Evolutionary conservation across 1,140 invertebrate genomes (phyloP), one percentile per base, ranked within the genome.

Genomic region (Apis laboriosa): DNA sequence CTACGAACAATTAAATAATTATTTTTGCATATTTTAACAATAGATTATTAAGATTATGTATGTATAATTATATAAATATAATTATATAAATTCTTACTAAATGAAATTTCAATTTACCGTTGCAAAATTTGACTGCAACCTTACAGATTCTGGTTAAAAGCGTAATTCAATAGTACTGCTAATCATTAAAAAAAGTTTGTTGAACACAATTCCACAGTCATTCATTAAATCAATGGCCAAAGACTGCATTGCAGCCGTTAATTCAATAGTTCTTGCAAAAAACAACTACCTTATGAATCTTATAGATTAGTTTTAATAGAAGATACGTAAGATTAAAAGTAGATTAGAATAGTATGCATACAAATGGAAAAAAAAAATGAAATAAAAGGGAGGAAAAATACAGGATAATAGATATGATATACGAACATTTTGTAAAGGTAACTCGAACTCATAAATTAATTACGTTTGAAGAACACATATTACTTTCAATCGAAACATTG

Each of bases 191-290:
- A 78, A 85, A 74, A 85, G 79, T 85, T 79, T 67, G 75, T 63
- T 83, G 84, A 86, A 87, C 84, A 87, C 86, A 87, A 86, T 87
- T 87, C 80, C 80, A 85, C 80, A 86, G 84, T 83, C 84, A 79
- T 79, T 72, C 86, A 72, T 84, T 80, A 77, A 86, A 86, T 72
- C 66, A 83, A 86, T 79, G 80, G 67, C 77, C 63, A 77, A 77
- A 84, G 66, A 66, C 58, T 58, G 74, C 68, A 74, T 82, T 74
- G 63, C 84, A 77, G 67, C 61, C 72, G 80, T 87, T 74, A 68
- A 84, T 86, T 87, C 77, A 80, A 86, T 75, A 60, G 34, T 75
- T 81, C 63, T 81, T 75, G 79, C 79, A 74, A 81, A 66, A 74
- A 74, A 64, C 79, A 80, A 80, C 70, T 72, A 80, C 49, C 58